Evolutionary conservation across 2,888 invertebrate species (phyloP).

Genomic region (Pseudoips prasinana): DNA sequence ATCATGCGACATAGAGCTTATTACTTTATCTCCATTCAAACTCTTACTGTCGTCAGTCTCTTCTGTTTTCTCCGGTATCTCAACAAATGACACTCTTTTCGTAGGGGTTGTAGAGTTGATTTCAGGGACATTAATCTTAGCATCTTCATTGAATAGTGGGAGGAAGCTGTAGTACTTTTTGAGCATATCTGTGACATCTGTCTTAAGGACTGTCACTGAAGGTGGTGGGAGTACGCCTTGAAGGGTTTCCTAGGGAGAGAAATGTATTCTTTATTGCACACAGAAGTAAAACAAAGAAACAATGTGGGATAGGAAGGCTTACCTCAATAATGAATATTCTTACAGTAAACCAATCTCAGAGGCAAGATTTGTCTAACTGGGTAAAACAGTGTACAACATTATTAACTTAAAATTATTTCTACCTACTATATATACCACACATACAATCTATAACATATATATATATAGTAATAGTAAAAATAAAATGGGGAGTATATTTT

Average conservation of each 20-base stretch:
- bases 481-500: no score
- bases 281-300: no score
- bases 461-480: no score
- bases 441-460: no score
- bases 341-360: no score
- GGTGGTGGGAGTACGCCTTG: constrained; percentile 89
- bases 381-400: no score
- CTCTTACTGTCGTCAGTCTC: constrained; percentile 18
- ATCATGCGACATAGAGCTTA: constrained; percentile 24
- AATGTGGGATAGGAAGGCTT: no score
- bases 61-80: constrained; percentile 50
- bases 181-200: constrained; percentile 85
- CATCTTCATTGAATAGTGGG: constrained; percentile 69
- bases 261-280: no score
- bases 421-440: no score
- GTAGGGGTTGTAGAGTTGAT: constrained; percentile 60
- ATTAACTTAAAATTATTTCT: no score
- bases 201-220: constrained; percentile 85
- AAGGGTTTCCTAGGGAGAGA: constrained; percentile 80
- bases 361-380: no score
- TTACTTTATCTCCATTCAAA: constrained; percentile 17
- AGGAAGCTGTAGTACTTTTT: constrained; percentile 79
- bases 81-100: constrained; percentile 65
- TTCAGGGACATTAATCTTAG: constrained; percentile 46
- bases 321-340: no score